Base-by-base conservation (phyloP, 2,113 vertebrate genomes). In the Chamaetylas fuelleborni region DNA sequence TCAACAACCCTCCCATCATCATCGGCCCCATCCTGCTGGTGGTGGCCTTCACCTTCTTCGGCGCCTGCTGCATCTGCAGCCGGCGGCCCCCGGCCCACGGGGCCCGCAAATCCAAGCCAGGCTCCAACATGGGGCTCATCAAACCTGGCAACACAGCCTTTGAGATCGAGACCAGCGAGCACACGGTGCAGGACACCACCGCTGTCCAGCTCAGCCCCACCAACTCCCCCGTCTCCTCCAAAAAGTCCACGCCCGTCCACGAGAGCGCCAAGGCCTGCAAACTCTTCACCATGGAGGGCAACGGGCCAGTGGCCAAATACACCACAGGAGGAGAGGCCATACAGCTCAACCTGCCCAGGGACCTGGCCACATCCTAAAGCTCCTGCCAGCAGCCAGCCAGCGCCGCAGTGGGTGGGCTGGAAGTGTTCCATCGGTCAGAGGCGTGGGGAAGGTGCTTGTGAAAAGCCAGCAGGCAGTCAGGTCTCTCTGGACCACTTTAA, bases 91-190 rank as follows among this genome's bases (percentile, higher is more conserved):
- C 98, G 0, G 96, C 97, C 19, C 96, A 97, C 1, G 54, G 96
- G 24, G 69, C 97, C 20, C 96, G 94, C 25, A 97, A 96, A 57
- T 95, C 96, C 64, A 97, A 98, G 6, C 95, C 97, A 1, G 97
- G 96, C 1, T 97, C 98, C 31, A 98, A 97, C 89, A 98, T 97
- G 53, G 98, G 98, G 4, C 96, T 98, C 80, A 97, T 98, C 95
- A 97, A 97, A 81, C 96, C 98, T n/a, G 98, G 98, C n/a, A 97
- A 96, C 9, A 98, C 98, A 1, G 98, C 98, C 18, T 99, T 99
- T 57, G 99, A 99, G 86, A 99, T 99, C 89, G 99, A 99, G 96
- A 99, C 98, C 33, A 99, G 99, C 3, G 99, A 99, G 88, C 99
- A 99, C 97, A 99, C 99, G 0, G 98, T 99, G 58, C 99, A 99